Evolutionary conservation across 2,888 invertebrate species (phyloP).

Genomic region (Hanleya hanleyi): DNA sequence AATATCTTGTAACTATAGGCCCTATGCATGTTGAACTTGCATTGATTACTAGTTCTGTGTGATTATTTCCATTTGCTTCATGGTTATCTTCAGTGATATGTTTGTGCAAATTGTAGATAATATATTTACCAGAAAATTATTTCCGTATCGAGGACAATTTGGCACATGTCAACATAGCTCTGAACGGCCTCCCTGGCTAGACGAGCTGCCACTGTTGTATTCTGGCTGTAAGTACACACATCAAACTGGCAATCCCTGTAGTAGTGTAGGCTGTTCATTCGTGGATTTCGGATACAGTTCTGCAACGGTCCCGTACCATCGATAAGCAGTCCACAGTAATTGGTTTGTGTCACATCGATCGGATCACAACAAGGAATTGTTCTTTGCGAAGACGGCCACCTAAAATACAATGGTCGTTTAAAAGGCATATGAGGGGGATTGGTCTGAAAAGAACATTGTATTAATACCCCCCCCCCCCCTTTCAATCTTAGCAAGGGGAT

Average conservation of each 20-base stretch:
- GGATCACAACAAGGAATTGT: neutral
- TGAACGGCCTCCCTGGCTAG: neutral
- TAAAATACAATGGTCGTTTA: neutral
- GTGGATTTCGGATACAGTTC: neutral
- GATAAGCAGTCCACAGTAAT: neutral
- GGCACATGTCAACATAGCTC: slow-evolving; percentile 1
- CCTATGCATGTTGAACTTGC: no score
- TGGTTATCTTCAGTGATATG: no score
- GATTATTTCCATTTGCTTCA: no score
- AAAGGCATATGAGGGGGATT: no score
- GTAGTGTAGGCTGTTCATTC: neutral
- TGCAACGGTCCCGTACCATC: neutral
- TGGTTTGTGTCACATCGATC: neutral
- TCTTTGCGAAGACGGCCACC: neutral
- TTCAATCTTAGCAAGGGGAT: no score
- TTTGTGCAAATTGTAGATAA: no score
- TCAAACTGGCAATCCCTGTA: slow-evolving; percentile 7
- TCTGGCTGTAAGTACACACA: neutral
- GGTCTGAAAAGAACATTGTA: no score
- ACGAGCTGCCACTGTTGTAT: neutral
- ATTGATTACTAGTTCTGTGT: no score
- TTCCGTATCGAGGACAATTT: neutral
- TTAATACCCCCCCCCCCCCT: no score
- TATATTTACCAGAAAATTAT: no score
- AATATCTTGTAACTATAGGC: no score